Evolutionary conservation across 2,888 invertebrate genomes (phyloP).

Genomic region (Scelioninae gen. 2): DNA sequence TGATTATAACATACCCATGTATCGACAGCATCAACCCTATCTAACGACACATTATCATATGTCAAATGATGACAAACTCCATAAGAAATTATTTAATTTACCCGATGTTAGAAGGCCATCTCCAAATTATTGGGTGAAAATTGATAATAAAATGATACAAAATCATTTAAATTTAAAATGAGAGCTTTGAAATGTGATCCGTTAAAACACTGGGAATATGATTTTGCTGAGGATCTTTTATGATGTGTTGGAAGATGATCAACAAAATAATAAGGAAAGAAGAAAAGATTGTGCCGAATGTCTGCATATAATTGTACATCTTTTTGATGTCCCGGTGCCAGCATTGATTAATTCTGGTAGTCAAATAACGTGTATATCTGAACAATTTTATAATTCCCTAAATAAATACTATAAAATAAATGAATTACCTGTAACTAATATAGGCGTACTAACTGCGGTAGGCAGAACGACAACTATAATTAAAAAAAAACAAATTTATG

Average conservation of each 20-base stretch:
- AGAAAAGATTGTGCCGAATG: conserved; percentile 9
- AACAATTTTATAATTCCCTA: conserved; percentile 21
- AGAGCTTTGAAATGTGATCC: conserved; percentile 38
- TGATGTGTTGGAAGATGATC: conserved; percentile 5
- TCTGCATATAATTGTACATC: conserved; percentile 12
- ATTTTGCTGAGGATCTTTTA: conserved; percentile 24
- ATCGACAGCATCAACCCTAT: no score
- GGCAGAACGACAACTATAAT: conserved; percentile 30
- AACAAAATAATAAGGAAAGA: conserved; percentile 1
- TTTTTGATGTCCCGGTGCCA: conserved; percentile 6
- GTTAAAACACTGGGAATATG: conserved; percentile 32
- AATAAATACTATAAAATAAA: conserved; percentile 8
- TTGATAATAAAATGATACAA: neutral
- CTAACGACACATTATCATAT: no score
- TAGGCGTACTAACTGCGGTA: conserved; percentile 23
- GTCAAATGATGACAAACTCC: no score
- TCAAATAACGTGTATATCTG: conserved; percentile 19
- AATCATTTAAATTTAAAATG: conserved; percentile 29
- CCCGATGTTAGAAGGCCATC: conserved; percentile 31
- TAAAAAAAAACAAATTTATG: conserved; percentile 19
- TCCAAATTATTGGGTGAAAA: conserved; percentile 6
- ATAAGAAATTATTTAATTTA: neutral
- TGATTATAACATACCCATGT: no score
- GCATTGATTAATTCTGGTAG: conserved; percentile 21
- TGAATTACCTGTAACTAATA: conserved; percentile 26